Evolutionary conservation across 2,113 vertebrate species (phyloP).

Genomic region (Spheniscus mendiculus): DNA sequence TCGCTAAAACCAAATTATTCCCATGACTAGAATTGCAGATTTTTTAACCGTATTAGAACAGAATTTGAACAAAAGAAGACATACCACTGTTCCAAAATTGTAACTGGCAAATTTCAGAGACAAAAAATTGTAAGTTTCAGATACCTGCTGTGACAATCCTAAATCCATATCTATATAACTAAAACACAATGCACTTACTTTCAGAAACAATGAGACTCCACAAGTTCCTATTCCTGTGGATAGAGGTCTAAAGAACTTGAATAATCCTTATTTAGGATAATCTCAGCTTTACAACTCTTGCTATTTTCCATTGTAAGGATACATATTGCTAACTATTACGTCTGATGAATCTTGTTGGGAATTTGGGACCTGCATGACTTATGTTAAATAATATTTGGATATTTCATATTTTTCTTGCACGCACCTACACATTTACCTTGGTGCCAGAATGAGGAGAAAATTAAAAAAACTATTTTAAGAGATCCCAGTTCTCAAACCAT

Average conservation of each 20-base stretch:
- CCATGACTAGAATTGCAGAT: background rate
- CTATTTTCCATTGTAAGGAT: conserved; percentile 15
- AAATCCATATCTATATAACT: background rate
- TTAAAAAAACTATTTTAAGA: conserved; percentile 6
- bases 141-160: background rate
- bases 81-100: background rate
- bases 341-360: conserved; percentile 49
- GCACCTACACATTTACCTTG: background rate
- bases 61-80: conserved; percentile 6
- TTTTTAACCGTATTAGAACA: background rate
- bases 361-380: conserved; percentile 46
- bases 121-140: background rate
- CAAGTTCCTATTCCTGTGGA: background rate
- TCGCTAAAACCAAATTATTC: background rate
- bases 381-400: conserved; percentile 65
- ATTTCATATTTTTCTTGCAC: conserved; percentile 67
- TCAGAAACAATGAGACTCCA: background rate
- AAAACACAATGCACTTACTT: background rate
- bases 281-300: conserved; percentile 36
- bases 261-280: conserved; percentile 35
- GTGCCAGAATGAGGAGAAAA: conserved; percentile 41
- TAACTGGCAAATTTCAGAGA: background rate
- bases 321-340: background rate
- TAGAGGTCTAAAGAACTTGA: background rate
- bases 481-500: conserved; percentile 27